Evolutionary conservation across 2,797 vertebrate genomes (phyloP).

Genomic region (Rhadinocentrus ornatus): DNA sequence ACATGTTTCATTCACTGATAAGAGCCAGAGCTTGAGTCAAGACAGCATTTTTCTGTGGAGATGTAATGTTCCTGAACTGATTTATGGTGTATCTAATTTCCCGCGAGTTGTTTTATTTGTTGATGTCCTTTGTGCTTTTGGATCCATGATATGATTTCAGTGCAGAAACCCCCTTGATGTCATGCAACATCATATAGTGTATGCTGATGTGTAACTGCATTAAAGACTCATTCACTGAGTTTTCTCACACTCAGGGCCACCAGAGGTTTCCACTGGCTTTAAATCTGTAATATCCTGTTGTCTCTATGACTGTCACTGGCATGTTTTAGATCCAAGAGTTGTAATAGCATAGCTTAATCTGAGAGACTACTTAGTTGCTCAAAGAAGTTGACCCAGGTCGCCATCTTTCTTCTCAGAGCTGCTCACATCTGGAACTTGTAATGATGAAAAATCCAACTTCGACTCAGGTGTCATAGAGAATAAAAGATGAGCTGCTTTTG

Average conservation of each 20-base stretch:
- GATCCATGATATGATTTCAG: constrained; percentile 54
- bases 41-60: constrained; percentile 66
- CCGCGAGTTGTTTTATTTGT: constrained; percentile 45
- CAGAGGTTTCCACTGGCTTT: constrained; percentile 54
- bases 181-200: constrained; percentile 31
- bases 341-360: constrained; percentile 48
- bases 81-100: constrained; percentile 53
- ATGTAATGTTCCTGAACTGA: constrained; percentile 61
- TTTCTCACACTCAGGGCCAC: constrained; percentile 62
- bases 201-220: constrained; percentile 40
- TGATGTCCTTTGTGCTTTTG: constrained; percentile 50
- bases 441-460: constrained; percentile 58
- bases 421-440: constrained; percentile 76
- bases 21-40: constrained; percentile 55
- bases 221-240: constrained; percentile 49
- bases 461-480: constrained; percentile 59
- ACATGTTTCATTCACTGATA: constrained; percentile 67
- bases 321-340: constrained; percentile 59
- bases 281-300: constrained; percentile 75
- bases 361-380: constrained; percentile 58
- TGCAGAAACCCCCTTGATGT: constrained; percentile 31
- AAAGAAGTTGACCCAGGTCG: constrained; percentile 60
- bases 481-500: constrained; percentile 68
- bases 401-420: constrained; percentile 57
- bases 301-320: constrained; percentile 59